These are phyloP conservation scores for Macaca mulatta DNA, from an alignment of 2,113 vertebrate species.

Conservation along the genomic window DNA sequence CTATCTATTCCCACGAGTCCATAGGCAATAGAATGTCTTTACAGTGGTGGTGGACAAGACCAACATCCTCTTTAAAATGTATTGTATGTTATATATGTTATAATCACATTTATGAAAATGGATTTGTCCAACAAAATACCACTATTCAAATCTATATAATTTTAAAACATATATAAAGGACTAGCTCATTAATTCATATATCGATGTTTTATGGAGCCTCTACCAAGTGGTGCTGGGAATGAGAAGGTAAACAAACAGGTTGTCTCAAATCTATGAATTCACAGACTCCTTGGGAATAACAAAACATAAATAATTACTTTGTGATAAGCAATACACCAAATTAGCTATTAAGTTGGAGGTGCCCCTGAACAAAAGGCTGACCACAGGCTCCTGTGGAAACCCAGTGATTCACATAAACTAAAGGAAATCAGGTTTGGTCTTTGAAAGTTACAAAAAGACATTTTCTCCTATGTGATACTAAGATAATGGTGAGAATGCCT, in stretches of 20 bases:
- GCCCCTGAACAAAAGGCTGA: neutral
- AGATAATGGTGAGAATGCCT: neutral
- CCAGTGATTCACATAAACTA: neutral
- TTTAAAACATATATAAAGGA: neutral
- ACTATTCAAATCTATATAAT: neutral
- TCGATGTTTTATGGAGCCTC: neutral
- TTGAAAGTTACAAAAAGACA: neutral
- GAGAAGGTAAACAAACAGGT: neutral
- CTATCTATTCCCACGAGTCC: neutral
- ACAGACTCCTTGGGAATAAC: neutral
- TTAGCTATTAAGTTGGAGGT: neutral
- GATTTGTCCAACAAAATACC: neutral
- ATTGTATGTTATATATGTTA: neutral
- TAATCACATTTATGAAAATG: neutral
- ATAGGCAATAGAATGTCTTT: neutral
- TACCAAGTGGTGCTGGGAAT: neutral
- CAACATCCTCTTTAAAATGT: constrained; percentile 1
- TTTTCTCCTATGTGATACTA: neutral
- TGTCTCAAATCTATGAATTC: neutral
- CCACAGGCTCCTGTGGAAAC: neutral
- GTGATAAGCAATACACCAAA: neutral
- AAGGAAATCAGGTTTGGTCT: neutral
- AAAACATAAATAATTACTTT: neutral
- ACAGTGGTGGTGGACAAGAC: neutral
- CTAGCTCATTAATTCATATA: neutral